Conservation (phyloP, 2,797 vertebrate genomes). For the Podarcis lilfordi region DNA sequence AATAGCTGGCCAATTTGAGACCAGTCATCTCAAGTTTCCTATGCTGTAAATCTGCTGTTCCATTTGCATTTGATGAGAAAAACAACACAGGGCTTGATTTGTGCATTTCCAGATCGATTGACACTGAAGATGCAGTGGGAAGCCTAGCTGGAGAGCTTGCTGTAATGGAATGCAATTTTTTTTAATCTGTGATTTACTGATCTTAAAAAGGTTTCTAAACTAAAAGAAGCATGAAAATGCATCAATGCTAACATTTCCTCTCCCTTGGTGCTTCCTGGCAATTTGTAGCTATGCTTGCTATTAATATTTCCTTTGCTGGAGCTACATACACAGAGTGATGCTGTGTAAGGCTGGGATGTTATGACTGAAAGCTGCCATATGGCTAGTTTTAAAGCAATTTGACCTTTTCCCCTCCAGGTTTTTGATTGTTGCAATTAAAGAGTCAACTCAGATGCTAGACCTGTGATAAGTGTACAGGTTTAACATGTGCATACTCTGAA, state of each 20-base stretch:
- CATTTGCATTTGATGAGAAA: slow-evolving; percentile 21
- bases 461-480: neutral
- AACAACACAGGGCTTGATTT: slow-evolving; percentile 14
- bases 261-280: neutral
- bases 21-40: neutral
- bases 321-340: no score
- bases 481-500: neutral
- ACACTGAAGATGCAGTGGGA: slow-evolving; percentile 8
- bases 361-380: neutral
- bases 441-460: neutral
- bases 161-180: slow-evolving; percentile 4
- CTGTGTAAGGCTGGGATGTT: neutral
- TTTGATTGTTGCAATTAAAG: neutral
- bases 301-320: slow-evolving; percentile 1
- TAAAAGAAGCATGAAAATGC: slow-evolving; percentile 30
- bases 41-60: slow-evolving; percentile 10
- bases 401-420: neutral
- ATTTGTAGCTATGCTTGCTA: slow-evolving; percentile 4
- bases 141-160: slow-evolving; percentile 17
- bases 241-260: neutral
- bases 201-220: slow-evolving; percentile 4
- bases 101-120: slow-evolving; percentile 20
- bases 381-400: neutral
- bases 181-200: neutral
- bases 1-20: neutral